Conservation (phyloP, 2,797 vertebrate species). For the Sciaenops ocellatus region DNA sequence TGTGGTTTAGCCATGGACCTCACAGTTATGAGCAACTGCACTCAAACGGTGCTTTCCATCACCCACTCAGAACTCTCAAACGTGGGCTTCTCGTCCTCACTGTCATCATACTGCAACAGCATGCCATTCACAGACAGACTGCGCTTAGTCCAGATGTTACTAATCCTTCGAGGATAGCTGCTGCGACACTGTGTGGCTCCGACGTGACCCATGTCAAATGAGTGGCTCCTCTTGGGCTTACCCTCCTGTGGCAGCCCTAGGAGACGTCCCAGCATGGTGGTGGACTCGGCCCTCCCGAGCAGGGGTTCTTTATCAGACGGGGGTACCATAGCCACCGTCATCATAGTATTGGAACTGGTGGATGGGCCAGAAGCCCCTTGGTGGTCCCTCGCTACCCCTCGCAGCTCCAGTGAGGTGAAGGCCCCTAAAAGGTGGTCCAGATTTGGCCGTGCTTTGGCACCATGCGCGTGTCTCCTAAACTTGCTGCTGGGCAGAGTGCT, state of each 20-base stretch:
- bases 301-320: constrained; percentile 95
- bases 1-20: constrained; percentile 54
- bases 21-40: neutral
- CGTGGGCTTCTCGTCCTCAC: constrained; percentile 88
- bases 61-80: constrained; percentile 96
- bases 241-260: constrained; percentile 92
- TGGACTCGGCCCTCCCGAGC: constrained; percentile 90
- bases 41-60: constrained; percentile 98
- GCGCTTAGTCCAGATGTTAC: constrained; percentile 99
- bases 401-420: constrained; percentile 94
- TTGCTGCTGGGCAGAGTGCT: constrained; percentile 90
- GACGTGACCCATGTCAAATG: constrained; percentile 98
- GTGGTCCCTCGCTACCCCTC: constrained; percentile 89
- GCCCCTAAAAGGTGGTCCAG: constrained; percentile 95
- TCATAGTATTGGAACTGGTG: constrained; percentile 64
- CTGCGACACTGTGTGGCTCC: constrained; percentile 86
- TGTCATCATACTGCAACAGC: constrained; percentile 94
- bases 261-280: constrained; percentile 89
- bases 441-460: constrained; percentile 89
- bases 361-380: constrained; percentile 81
- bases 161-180: constrained; percentile 93
- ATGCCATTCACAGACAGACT: constrained; percentile 98
- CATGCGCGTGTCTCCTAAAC: constrained; percentile 86
- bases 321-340: constrained; percentile 83
- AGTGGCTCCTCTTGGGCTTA: constrained; percentile 96